phyloP scores from a whole-genome alignment of 1,140 invertebrate genomes.

The Lepidurus arcticus region DNA sequence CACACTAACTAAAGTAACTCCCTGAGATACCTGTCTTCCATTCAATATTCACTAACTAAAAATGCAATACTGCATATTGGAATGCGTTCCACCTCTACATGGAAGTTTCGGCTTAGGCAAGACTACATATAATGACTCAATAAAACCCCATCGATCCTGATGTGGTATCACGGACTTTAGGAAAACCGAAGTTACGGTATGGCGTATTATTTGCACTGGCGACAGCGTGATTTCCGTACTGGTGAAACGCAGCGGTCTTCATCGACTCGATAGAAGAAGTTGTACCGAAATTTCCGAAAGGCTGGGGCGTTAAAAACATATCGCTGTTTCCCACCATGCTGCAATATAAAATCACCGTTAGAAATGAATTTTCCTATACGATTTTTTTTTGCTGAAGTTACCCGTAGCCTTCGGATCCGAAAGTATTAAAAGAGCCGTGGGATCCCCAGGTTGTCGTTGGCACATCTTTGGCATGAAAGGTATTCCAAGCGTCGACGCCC shows the following conservation, averaged over 20 bases:
- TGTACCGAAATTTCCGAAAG: background rate
- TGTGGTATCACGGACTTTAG: background rate
- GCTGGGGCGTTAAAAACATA: constrained; percentile 25
- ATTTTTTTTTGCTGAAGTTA: background rate
- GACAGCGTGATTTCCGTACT: background rate
- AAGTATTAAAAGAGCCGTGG: background rate
- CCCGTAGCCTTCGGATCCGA: constrained; percentile 22
- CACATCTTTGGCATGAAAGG: background rate
- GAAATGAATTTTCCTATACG: background rate
- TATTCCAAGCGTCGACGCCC: background rate
- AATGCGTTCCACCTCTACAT: background rate
- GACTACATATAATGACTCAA: background rate
- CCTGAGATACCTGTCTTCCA: background rate
- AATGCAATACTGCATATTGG: background rate
- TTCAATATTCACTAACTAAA: background rate
- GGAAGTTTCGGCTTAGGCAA: background rate
- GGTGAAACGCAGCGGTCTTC: background rate
- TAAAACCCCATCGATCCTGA: background rate
- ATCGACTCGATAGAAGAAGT: background rate
- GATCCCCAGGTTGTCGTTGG: background rate
- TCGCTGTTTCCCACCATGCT: constrained; percentile 26
- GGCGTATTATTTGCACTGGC: background rate
- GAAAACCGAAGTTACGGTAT: constrained; percentile 8
- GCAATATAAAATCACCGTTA: background rate
- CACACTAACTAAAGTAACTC: too few species aligned